Base-by-base conservation (phyloP, 1,140 invertebrate species). In the Drosophila persimilis region DNA sequence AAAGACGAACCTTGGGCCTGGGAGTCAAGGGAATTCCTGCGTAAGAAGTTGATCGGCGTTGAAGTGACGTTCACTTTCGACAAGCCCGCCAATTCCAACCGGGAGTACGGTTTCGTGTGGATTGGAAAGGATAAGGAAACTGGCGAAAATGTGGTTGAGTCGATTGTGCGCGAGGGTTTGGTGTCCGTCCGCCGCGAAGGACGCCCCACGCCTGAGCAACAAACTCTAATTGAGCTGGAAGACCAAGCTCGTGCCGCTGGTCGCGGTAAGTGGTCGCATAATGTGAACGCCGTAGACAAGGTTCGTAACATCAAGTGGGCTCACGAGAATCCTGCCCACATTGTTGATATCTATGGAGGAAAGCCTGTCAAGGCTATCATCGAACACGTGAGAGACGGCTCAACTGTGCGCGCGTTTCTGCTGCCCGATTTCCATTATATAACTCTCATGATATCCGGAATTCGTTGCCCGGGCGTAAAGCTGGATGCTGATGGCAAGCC, bases 311-410 rank as follows among this genome's bases (percentile, higher is more conserved):
- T 99, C 59, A 98, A 96, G 81, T 98, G 97, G 96, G 93, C 92
- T 11, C 93, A 97, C 26, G 98, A 98, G 20, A 96, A 97, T 91
- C 95, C 96, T 5, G 93, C 95, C 45, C 93, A 94, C 50, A 95
- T 98, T 90, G 95, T 98, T 9, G 97, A 98, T 58, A 95, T 96
- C 67, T 94, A 95, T 67, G 94, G 94, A 31, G 94, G 95, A 39
- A 96, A 97, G 85, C 96, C 96, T 0, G 92, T 98, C 9, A 93
- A 95, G 91, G 97, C 97, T 52, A 94, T 99, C 26, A 96, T 99
- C 86, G 98, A 99, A 92, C 96, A 98, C 93, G 98, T 99, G 1
- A 94, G 98, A 64, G 98, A 99, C 93, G 98, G 98, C 2, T 99
- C 98, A 17, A 99, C 98, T 1, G 94, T 99, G 2, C 94, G 98